Conservation (phyloP, 2,797 vertebrate species). For the Schizothorax lantsangensis region DNA sequence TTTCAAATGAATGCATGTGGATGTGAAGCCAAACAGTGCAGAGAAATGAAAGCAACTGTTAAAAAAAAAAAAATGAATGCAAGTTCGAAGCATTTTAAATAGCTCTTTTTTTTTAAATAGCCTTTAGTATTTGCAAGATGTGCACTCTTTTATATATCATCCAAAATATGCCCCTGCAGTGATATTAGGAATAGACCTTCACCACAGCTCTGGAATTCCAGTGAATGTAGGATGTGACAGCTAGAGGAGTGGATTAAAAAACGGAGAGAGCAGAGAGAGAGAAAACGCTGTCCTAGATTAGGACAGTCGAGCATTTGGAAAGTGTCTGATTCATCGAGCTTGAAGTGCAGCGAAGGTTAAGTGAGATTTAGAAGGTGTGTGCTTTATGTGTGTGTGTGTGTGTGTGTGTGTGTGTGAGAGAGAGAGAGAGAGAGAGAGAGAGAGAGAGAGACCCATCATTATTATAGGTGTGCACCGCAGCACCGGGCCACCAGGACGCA, state of each 20-base stretch:
- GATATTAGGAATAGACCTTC: neutral
- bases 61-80: too few relatives aligned
- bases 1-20: too few relatives aligned
- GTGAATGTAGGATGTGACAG: slow-evolving; percentile 10
- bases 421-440: neutral
- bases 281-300: slow-evolving; percentile 44
- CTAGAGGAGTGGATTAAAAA: neutral
- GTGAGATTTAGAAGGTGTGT: slow-evolving; percentile 39
- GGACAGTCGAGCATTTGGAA: slow-evolving; percentile 38
- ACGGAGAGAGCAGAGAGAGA: neutral
- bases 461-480: slow-evolving; percentile 26
- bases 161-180: neutral
- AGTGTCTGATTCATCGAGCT: slow-evolving; percentile 52
- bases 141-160: neutral
- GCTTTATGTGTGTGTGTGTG: slow-evolving; percentile 31
- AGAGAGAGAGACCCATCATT: slow-evolving; percentile 1
- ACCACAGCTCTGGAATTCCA: neutral
- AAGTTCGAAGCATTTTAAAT: too few relatives aligned
- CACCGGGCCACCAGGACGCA: slow-evolving; percentile 39
- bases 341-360: slow-evolving; percentile 46
- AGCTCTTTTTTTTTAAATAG: neutral
- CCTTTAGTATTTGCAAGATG: neutral
- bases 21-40: too few relatives aligned
- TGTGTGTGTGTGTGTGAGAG: neutral
- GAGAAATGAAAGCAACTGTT: too few relatives aligned